Conservation (phyloP, 2,888 invertebrate species). For the Cheilosia impressa region DNA sequence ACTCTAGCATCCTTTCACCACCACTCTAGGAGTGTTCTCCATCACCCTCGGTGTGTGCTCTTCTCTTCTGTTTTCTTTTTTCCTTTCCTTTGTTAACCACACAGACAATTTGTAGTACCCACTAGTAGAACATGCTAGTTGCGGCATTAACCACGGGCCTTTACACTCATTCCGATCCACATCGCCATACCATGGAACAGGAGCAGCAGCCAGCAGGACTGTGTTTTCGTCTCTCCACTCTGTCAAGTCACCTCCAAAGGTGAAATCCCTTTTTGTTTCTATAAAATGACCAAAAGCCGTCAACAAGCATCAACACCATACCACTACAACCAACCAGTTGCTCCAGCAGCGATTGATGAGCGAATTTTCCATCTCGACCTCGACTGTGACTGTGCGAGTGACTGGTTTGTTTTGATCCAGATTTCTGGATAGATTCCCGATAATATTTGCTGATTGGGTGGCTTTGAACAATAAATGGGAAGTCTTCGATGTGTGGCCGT, state of each 20-base stretch:
- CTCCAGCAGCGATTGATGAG: slow-evolving; percentile 62
- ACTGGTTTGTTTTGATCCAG: slow-evolving; percentile 68
- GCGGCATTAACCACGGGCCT: slow-evolving; percentile 39
- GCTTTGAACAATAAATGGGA: slow-evolving; percentile 56
- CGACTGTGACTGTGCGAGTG: neutral
- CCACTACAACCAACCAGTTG: slow-evolving; percentile 42
- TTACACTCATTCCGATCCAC: slow-evolving; percentile 37
- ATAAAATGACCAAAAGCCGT: slow-evolving; percentile 50
- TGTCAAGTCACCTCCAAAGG: neutral
- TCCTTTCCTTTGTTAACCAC: slow-evolving; percentile 2
- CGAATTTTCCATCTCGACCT: slow-evolving; percentile 52
- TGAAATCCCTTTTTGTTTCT: slow-evolving; percentile 57
- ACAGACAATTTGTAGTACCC: slow-evolving; percentile 56
- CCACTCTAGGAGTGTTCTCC: slow-evolving; percentile 29
- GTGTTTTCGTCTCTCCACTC: slow-evolving; percentile 22
- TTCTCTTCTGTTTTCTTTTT: neutral
- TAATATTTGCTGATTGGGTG: slow-evolving; percentile 51
- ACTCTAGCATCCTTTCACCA: slow-evolving; percentile 17
- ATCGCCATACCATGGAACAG: slow-evolving; percentile 4
- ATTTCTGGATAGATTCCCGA: slow-evolving; percentile 49
- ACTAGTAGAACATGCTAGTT: slow-evolving; percentile 47
- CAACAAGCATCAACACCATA: slow-evolving; percentile 38
- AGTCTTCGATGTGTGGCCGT: slow-evolving; percentile 22
- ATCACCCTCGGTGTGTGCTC: slow-evolving; percentile 1
- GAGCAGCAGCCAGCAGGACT: slow-evolving; percentile 9